Percentiles rank a stretch among this genome's conserved stretches.
Evolutionary conservation across 2,797 vertebrate species (phyloP).

Genomic region (Neomorphus geoffroyi): DNA sequence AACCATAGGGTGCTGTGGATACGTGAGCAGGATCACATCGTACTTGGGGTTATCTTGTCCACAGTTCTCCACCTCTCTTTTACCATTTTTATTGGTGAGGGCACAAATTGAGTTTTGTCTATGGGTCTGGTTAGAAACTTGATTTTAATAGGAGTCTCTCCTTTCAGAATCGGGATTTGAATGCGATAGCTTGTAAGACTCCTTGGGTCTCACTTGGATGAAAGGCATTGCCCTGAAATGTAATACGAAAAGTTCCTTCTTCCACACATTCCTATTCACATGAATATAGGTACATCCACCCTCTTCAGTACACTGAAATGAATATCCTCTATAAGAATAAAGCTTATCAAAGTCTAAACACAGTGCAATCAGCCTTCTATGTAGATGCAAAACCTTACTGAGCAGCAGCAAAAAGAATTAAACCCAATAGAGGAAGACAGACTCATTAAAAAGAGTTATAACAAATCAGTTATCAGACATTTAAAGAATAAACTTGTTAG

Average conservation of each 20-base stretch:
- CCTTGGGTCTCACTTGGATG: neutral
- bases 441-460: constrained; percentile 72
- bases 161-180: neutral
- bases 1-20: neutral
- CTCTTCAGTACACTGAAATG: constrained; percentile 38
- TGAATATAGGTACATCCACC: constrained; percentile 42
- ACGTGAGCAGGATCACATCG: neutral
- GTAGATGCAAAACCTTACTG: constrained; percentile 18
- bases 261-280: constrained; percentile 29
- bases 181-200: neutral
- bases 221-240: constrained; percentile 51
- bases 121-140: neutral
- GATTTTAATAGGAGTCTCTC: neutral
- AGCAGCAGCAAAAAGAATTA: constrained; percentile 66
- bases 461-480: constrained; percentile 72
- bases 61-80: neutral
- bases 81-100: neutral
- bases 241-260: constrained; percentile 33
- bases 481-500: constrained; percentile 76
- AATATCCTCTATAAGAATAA: constrained; percentile 44
- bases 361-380: constrained; percentile 19
- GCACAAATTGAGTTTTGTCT: neutral
- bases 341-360: constrained; percentile 64
- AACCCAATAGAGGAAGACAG: constrained; percentile 62
- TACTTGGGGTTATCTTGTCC: neutral